Percentiles rank a stretch among this genome's conserved stretches.
These are phyloP conservation scores for Cyprinus carpio DNA, from an alignment of 2,113 vertebrate genomes.

Conservation along the genomic window DNA sequence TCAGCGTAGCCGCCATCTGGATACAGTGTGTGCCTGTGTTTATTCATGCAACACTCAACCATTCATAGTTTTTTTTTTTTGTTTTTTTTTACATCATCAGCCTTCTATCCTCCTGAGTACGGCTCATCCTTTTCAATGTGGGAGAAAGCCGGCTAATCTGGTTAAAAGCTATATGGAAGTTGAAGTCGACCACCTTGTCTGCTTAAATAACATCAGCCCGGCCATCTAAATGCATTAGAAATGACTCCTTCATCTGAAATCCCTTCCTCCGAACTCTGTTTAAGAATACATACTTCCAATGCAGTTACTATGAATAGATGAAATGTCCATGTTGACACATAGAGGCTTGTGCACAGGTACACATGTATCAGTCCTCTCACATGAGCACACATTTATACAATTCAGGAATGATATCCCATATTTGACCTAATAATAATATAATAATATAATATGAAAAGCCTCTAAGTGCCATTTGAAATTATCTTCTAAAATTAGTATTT, in stretches of 20 bases:
- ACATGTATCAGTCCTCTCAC: neutral
- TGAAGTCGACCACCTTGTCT: constrained; percentile 65
- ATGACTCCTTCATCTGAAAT: constrained; percentile 61
- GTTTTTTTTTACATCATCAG: constrained; percentile 4
- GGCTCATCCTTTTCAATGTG: constrained; percentile 30
- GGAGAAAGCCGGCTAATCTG: constrained; percentile 51
- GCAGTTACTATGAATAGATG: constrained; percentile 26
- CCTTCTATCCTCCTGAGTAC: neutral
- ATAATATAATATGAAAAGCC: too few relatives aligned
- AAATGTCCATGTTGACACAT: constrained; percentile 9
- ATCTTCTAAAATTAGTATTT: too few relatives aligned
- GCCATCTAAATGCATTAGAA: constrained; percentile 61
- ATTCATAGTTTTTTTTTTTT: neutral
- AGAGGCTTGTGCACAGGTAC: neutral
- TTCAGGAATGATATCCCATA: neutral
- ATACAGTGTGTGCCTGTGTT: neutral
- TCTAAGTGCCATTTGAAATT: too few relatives aligned
- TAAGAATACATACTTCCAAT: constrained; percentile 63
- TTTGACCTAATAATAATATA: neutral
- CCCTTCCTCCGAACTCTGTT: constrained; percentile 59
- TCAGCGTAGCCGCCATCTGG: constrained; percentile 14
- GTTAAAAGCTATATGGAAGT: constrained; percentile 50
- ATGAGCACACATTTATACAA: neutral
- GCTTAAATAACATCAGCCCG: constrained; percentile 64
- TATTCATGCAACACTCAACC: constrained; percentile 11